Base-by-base conservation (phyloP, 2,113 vertebrate genomes). In the Hipposideros armiger region DNA sequence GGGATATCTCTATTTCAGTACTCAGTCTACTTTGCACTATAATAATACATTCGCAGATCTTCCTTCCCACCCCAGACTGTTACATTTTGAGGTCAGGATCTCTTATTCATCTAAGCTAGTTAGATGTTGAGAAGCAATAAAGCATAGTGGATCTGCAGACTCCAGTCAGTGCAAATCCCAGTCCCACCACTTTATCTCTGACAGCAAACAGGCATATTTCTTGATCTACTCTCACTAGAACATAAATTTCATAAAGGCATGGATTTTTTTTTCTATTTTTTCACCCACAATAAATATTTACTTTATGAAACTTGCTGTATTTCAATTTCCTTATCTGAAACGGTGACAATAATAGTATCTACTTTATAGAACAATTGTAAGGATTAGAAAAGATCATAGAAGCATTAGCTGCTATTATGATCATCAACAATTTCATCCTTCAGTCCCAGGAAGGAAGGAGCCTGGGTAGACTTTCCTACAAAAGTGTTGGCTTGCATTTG, bases 281-380 rank as follows among this genome's bases (percentile, higher is more conserved):
- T 91, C 64, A 84, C 28, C 52, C 67, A 88, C 66, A 84, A 42
- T 69, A 88, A 77, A 32, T 58, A 66, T 40, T 69, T 60, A 36
- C 20, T 83, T 94, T 73, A 84, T 93, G 54, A 85, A 72, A 96
- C 4, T 28, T 77, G 64, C 22, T 92, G 7, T 36, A 84, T 47
- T 30, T 72, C 52, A 17, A 80, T 66, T 60, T 93, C 47, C 36
- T 93, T 52, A 47, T 58, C 19, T 73, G 74, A 95, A 90, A 87
- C 6, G 6, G 26, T 72, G 54, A 40, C 64, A 88, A 40, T 56
- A 80, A 69, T 10, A 36, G 24, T 13, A 30, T 78, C 62, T 69
- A 78, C 30, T 67, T 36, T 72, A 77, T 2, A 11, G 11, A 52
- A 30, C 22, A 47, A 70, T 7, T 36, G 0, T 56, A 54, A 88